Evolutionary conservation across 2,888 invertebrate species (phyloP), one percentile per base, ranked within the genome.

Genomic region (Prosapia bicincta): DNA sequence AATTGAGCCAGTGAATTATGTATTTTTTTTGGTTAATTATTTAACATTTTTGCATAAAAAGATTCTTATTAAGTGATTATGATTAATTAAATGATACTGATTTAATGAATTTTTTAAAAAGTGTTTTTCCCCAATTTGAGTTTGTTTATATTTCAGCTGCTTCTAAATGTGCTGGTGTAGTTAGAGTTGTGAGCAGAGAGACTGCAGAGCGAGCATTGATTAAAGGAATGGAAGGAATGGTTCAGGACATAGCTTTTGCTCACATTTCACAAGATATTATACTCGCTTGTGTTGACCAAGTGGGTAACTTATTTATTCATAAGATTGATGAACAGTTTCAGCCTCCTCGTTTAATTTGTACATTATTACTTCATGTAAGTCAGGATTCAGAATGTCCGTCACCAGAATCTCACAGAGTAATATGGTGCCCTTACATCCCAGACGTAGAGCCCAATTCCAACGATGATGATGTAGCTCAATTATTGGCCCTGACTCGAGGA

Each of bases 371-470:
- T 71, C 79, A 79, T 72, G 78, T 81, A 30, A 73, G 76, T 66
- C 78, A 77, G 69, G 81, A 80, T 20, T 26, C 30, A 15, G 70
- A 70, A 70, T 24, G n/a, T 70, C 25, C 23, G 24, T 23, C 23
- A 9, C 65, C 71, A 3, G 65, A 30, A 67, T 83, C 86, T 82
- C 90, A 92, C 81, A 87, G 95, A 80, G 91, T 97, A 66, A 93
- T 96, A 81, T 98, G 98, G 98, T 98, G 98, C 83, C 96, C 97
- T 0, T 97, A 92, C 86, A 91, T 96, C 77, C 94, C 95, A 0
- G 89, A 89, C 43, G 69, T 75, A 20, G 26, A 68, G 24, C 78
- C 85, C 76, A 84, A 85, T 68, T 78, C 84, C 3, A 84, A 87
- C 77, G 85, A 87, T 2, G 91, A 91, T 66, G 66, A 43, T n/a